Base-by-base conservation (phyloP, 1,140 invertebrate genomes). In the Nasonia giraulti region DNA sequence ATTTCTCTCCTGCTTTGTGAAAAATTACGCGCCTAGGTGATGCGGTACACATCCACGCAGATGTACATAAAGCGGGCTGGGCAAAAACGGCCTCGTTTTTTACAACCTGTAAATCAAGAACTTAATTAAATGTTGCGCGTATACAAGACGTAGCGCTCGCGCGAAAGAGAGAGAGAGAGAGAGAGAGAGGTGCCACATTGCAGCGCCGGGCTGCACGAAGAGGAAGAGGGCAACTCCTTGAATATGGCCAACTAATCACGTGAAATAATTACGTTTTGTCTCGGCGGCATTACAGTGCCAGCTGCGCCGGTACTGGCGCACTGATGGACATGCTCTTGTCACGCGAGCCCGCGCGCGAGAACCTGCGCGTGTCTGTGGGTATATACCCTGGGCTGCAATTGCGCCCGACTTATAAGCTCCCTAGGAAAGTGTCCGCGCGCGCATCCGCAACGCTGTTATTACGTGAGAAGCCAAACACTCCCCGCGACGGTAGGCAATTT, bases 261-360 rank as follows among this genome's bases (percentile, higher is more conserved):
- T 89, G 87, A 91, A 91, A 92, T 91, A 92, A 92, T 92, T 92
- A 91, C 87, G 88, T 91, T 92, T 90, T 90, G 90, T 91, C 91
- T 91, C 89, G 89, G 89, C 86, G 86, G 87, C 73, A 83, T 68
- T 27, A 78, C 78, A 27, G 85, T 33, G 78, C 77, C 85, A 83
- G 87, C 78, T 83, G 76, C 7, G 77, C 23, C 82, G 75, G 47
- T 75, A 80, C 83, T 55, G 84, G 75, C 40, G 81, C 69, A 85
- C 88, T 91, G 91, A 91, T 89, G 89, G 90, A 90, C 90, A 91
- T 85, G 84, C 85, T 85, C 87, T 87, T 89, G 91, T 91, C 91
- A 92, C 91, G 91, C 91, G 88, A 92, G 44, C 47, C 66, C 77
- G 62, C 55, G 62, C 55, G 31, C 40, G 33, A 7, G 20, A 71